Conservation (phyloP, 2,888 invertebrate genomes). For the Patella pellucida region DNA sequence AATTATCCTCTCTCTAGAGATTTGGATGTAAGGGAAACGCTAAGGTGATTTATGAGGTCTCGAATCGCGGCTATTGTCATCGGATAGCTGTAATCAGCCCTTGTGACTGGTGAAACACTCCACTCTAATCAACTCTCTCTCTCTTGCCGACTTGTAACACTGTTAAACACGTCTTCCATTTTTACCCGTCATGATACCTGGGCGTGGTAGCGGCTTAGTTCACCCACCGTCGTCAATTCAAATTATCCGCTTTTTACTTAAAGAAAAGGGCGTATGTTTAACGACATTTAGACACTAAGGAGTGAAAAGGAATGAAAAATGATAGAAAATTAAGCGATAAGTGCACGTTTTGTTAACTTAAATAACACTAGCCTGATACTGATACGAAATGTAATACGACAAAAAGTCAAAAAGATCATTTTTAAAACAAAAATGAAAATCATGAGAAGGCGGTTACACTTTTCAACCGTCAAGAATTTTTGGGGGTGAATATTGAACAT, state of each 20-base stretch:
- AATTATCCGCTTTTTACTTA: conserved; percentile 2
- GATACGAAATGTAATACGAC: neutral
- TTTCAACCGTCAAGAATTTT: too few relatives aligned
- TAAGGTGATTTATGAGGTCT: conserved; percentile 9
- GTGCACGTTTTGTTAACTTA: neutral
- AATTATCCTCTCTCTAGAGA: conserved; percentile 7
- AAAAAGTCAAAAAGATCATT: too few relatives aligned
- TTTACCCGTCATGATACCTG: neutral
- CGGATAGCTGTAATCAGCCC: neutral
- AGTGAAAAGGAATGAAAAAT: conserved; percentile 10
- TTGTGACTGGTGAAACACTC: neutral
- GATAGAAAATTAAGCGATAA: conserved; percentile 11
- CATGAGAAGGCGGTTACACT: too few relatives aligned
- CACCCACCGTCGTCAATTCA: conserved; percentile 3
- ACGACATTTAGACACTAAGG: conserved; percentile 10
- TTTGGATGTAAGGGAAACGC: conserved; percentile 6
- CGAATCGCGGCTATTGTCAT: conserved; percentile 2
- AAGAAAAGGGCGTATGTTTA: conserved; percentile 6
- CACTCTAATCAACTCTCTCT: neutral
- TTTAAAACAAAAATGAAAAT: too few relatives aligned
- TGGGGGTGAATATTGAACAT: too few relatives aligned
- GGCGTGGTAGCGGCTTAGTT: neutral
- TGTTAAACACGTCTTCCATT: neutral
- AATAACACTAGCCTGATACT: neutral
- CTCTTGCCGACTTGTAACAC: neutral